Evolutionary conservation across 1,140 invertebrate species (phyloP).

Genomic region (Pararge aegeria): DNA sequence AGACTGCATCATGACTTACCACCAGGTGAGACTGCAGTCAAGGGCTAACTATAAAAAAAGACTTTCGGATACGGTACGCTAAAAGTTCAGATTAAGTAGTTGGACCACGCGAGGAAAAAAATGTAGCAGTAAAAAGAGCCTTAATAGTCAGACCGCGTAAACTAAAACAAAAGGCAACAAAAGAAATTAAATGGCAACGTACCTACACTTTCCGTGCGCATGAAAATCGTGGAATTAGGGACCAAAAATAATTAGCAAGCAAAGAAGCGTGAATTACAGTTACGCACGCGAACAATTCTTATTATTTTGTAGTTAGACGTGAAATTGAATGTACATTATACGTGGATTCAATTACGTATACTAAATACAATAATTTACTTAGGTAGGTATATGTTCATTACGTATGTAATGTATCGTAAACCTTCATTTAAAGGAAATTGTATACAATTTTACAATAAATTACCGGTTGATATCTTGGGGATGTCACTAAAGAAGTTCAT

Average conservation of each 20-base stretch:
- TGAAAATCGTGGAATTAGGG: slow-evolving; percentile 31
- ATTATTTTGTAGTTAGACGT: slow-evolving; percentile 56
- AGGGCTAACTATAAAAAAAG: too few species aligned
- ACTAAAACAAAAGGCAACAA: slow-evolving; percentile 9
- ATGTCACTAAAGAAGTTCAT: too few species aligned
- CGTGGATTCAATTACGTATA: slow-evolving; percentile 14
- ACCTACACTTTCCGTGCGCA: slow-evolving; percentile 19
- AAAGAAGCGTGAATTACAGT: slow-evolving; percentile 46
- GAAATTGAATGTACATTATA: slow-evolving; percentile 52
- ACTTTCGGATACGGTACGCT: too few species aligned
- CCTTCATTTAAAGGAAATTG: too few species aligned
- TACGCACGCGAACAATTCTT: slow-evolving; percentile 50
- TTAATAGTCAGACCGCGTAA: not conserved
- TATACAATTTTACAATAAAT: too few species aligned
- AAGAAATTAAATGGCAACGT: slow-evolving; percentile 23
- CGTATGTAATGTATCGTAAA: too few species aligned
- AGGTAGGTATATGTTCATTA: too few species aligned
- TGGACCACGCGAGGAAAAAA: too few species aligned
- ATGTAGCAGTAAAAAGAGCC: not conserved
- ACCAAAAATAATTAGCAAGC: slow-evolving; percentile 45
- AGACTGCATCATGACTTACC: too few species aligned
- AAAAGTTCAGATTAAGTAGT: too few species aligned
- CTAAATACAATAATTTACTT: not conserved
- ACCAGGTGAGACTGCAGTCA: too few species aligned
- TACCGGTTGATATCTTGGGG: too few species aligned